These are phyloP conservation scores for Mareca penelope DNA, from an alignment of 2,797 vertebrate genomes.

Conservation along the genomic window DNA sequence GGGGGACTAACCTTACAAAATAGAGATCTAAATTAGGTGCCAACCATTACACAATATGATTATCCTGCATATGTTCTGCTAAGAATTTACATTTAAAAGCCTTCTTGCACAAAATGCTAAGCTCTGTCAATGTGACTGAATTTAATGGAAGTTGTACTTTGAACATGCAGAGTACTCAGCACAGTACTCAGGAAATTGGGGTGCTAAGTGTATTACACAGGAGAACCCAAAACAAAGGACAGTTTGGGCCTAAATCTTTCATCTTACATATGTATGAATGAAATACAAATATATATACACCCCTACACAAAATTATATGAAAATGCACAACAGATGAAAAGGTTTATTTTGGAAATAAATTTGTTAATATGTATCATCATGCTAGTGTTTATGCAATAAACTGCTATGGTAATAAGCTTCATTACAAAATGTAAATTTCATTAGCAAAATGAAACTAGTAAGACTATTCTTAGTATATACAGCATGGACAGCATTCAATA, in stretches of 20 bases:
- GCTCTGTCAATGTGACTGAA: neutral
- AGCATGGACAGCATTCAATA: neutral
- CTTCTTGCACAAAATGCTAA: neutral
- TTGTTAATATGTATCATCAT: neutral
- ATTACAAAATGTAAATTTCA: neutral
- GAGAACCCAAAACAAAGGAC: neutral
- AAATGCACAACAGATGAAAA: neutral
- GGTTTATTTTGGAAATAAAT: neutral
- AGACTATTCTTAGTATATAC: neutral
- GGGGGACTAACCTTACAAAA: conserved; percentile 29
- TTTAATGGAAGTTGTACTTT: neutral
- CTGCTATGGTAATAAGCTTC: neutral
- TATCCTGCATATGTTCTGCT: conserved; percentile 10
- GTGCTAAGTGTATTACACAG: neutral
- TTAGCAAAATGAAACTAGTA: neutral
- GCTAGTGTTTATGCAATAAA: neutral
- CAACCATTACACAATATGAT: conserved; percentile 15
- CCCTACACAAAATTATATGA: neutral
- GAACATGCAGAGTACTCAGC: neutral
- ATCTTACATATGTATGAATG: neutral
- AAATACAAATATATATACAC: neutral
- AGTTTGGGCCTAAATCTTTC: neutral
- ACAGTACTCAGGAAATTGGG: neutral
- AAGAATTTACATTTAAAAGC: conserved; percentile 1
- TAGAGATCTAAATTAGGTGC: conserved; percentile 10